phyloP scores from a whole-genome alignment of 2,797 vertebrate genomes.

The Neoniphon sammara region DNA sequence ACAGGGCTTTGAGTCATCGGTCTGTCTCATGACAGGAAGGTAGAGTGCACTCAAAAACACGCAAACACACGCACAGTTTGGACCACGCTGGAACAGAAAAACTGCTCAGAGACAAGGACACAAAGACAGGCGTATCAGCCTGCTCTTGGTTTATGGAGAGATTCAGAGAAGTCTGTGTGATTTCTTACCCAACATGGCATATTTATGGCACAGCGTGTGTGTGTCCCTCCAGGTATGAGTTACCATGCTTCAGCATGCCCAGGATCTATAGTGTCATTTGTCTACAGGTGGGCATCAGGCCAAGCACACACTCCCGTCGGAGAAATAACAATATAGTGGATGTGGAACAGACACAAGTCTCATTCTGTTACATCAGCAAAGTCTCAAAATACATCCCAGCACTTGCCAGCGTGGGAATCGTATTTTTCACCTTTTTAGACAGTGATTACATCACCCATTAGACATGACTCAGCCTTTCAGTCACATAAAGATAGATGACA shows the following conservation, averaged over 20 bases:
- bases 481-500: constrained; percentile 48
- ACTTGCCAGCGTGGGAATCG: constrained; percentile 45
- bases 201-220: constrained; percentile 52
- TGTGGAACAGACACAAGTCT: constrained; percentile 22
- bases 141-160: constrained; percentile 40
- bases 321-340: constrained; percentile 48
- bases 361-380: constrained; percentile 65
- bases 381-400: constrained; percentile 34
- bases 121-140: constrained; percentile 35
- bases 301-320: constrained; percentile 40
- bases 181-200: constrained; percentile 63
- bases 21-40: constrained; percentile 42
- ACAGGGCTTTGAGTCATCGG: constrained; percentile 46
- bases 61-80: constrained; percentile 29
- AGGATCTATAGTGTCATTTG: constrained; percentile 59
- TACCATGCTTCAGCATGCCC: constrained; percentile 43
- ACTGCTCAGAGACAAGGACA: constrained; percentile 48
- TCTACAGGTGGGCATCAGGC: constrained; percentile 58
- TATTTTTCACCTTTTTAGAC: constrained; percentile 51
- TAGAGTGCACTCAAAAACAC: constrained; percentile 17
- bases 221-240: constrained; percentile 57
- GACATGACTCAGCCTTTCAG: constrained; percentile 60
- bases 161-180: constrained; percentile 41
- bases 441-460: constrained; percentile 69
- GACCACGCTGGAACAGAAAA: constrained; percentile 6